These are phyloP conservation scores for Abscondita cerata DNA, from an alignment of 2,888 invertebrate genomes.

Conservation along the genomic window DNA sequence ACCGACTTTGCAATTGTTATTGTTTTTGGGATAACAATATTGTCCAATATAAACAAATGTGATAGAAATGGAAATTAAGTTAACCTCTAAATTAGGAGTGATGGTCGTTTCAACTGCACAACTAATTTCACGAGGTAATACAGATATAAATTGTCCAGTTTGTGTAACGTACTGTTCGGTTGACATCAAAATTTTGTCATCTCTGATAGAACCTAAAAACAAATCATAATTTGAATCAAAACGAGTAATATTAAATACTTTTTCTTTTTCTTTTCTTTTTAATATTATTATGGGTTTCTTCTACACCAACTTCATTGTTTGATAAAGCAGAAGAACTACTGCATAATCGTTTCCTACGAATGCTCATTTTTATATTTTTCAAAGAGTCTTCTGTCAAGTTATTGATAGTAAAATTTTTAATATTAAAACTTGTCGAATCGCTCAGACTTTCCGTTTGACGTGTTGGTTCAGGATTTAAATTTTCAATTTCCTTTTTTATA, in stretches of 20 bases:
- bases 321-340: constrained; percentile 57
- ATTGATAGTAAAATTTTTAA: constrained; percentile 44
- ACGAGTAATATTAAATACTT: constrained; percentile 44
- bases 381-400: constrained; percentile 51
- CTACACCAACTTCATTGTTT: constrained; percentile 51
- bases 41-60: too few relatives aligned
- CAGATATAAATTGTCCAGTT: constrained; percentile 62
- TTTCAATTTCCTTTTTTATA: neutral
- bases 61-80: too few relatives aligned
- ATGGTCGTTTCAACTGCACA: constrained; percentile 55
- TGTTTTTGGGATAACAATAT: too few relatives aligned
- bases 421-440: constrained; percentile 16
- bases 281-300: constrained; percentile 49
- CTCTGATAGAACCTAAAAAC: constrained; percentile 57
- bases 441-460: constrained; percentile 1
- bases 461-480: neutral
- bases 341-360: constrained; percentile 55
- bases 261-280: constrained; percentile 53
- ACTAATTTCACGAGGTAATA: constrained; percentile 45
- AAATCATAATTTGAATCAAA: neutral
- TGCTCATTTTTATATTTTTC: constrained; percentile 57
- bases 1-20: too few relatives aligned
- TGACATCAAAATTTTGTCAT: constrained; percentile 61
- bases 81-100: constrained; percentile 51
- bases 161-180: constrained; percentile 64